Conservation (phyloP, 1,140 invertebrate genomes). For the Lepidotrigona ventralis region DNA sequence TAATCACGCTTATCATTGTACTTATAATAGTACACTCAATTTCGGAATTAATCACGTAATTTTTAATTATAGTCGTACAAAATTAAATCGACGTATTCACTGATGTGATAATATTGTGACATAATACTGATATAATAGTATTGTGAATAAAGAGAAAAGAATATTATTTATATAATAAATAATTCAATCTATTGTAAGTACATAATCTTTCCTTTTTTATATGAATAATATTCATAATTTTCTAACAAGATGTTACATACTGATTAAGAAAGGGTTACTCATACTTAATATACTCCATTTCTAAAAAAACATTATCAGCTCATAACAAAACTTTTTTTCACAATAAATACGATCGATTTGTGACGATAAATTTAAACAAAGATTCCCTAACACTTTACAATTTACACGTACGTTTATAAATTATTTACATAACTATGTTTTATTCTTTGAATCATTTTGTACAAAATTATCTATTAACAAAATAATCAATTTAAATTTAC, state of each 20-base stretch:
- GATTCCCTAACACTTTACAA: neutral
- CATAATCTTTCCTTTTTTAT: neutral
- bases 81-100: constrained; percentile 3
- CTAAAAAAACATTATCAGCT: neutral
- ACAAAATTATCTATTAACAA: constrained; percentile 2
- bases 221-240: neutral
- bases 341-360: constrained; percentile 5
- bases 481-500: constrained; percentile 9
- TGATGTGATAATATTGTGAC: constrained; percentile 1
- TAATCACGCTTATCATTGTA: constrained; percentile 35
- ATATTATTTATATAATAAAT: constrained; percentile 61
- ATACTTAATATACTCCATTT: neutral
- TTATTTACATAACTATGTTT: constrained; percentile 23
- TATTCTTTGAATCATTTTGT: constrained; percentile 26
- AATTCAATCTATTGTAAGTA: constrained; percentile 40
- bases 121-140: neutral
- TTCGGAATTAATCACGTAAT: constrained; percentile 1
- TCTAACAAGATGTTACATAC: neutral
- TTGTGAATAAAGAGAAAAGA: constrained; percentile 4
- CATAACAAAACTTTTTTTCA: neutral
- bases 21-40: constrained; percentile 16
- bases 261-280: neutral
- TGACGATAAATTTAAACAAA: neutral
- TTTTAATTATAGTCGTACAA: constrained; percentile 10
- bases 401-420: neutral